phyloP scores from a whole-genome alignment of 2,888 invertebrate genomes.

The Epinotia nisella region DNA sequence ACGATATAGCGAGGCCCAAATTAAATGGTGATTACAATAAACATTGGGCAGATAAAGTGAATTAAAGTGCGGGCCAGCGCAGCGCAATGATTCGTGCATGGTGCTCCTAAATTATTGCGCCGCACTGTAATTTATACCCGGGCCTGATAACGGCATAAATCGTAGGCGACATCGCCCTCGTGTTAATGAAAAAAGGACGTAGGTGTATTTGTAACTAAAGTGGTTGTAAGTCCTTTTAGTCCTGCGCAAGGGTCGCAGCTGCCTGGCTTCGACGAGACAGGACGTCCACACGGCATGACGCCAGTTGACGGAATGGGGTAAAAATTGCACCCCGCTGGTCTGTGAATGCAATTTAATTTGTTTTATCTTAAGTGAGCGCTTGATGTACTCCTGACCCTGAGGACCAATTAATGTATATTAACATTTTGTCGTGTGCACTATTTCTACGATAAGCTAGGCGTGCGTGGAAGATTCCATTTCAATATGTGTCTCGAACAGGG shows the following conservation, averaged over 20 bases:
- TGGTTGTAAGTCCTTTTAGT: not conserved
- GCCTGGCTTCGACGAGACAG: constrained; percentile 65
- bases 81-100: constrained; percentile 84
- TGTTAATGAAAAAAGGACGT: constrained; percentile 16
- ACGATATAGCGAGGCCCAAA: constrained; percentile 31
- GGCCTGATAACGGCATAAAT: constrained; percentile 83
- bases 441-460: not conserved
- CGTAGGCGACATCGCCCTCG: constrained; percentile 74
- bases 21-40: constrained; percentile 73
- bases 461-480: too few relatives aligned
- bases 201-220: not conserved
- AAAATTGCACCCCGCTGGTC: constrained; percentile 48
- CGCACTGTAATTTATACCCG: constrained; percentile 80
- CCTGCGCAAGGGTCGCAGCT: not conserved
- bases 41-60: constrained; percentile 76
- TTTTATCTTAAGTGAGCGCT: constrained; percentile 11
- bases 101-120: constrained; percentile 83
- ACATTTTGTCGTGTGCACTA: not conserved
- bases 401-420: not conserved
- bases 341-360: constrained; percentile 41
- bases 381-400: not conserved
- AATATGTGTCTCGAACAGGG: too few relatives aligned
- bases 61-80: constrained; percentile 70
- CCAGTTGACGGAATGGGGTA: constrained; percentile 67
- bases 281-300: constrained; percentile 76